Evolutionary conservation across 2,888 invertebrate genomes (phyloP).

Genomic region (Cerastis rubricosa): DNA sequence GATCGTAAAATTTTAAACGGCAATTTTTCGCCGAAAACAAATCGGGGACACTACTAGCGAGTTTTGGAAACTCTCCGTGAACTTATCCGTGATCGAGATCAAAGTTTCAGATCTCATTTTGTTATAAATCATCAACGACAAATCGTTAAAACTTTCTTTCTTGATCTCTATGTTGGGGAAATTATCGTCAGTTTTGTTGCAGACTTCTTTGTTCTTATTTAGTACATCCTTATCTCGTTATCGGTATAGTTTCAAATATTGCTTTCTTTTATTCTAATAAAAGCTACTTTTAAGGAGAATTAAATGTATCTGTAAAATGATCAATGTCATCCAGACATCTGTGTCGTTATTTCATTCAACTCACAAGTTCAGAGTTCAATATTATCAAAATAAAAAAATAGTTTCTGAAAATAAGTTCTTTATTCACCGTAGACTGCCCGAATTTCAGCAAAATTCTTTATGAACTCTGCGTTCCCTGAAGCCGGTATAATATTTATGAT

Average conservation of each 20-base stretch:
- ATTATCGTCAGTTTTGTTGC: not conserved
- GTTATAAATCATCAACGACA: constrained; percentile 36
- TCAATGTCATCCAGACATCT: not conserved
- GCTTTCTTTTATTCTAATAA: not conserved
- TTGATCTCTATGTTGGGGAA: not conserved
- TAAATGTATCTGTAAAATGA: too few species aligned
- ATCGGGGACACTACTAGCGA: constrained; percentile 40
- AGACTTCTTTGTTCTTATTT: not conserved
- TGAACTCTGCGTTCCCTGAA: constrained; percentile 4
- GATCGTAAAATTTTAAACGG: constrained; percentile 50
- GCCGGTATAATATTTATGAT: constrained; percentile 21
- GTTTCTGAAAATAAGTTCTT: constrained; percentile 4
- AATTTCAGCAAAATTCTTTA: not conserved
- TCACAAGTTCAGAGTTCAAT: not conserved
- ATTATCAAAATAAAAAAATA: not conserved
- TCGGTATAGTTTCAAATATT: not conserved
- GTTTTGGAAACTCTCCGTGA: constrained; percentile 34
- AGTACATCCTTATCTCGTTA: not conserved
- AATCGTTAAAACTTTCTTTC: constrained; percentile 20
- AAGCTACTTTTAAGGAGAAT: not conserved
- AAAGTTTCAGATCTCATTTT: constrained; percentile 47
- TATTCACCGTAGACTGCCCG: not conserved
- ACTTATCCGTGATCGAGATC: constrained; percentile 28
- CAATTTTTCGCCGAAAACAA: constrained; percentile 53
- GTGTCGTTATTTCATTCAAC: not conserved